These are phyloP conservation scores for Lithophane socia DNA, from an alignment of 2,888 invertebrate genomes.

Conservation along the genomic window DNA sequence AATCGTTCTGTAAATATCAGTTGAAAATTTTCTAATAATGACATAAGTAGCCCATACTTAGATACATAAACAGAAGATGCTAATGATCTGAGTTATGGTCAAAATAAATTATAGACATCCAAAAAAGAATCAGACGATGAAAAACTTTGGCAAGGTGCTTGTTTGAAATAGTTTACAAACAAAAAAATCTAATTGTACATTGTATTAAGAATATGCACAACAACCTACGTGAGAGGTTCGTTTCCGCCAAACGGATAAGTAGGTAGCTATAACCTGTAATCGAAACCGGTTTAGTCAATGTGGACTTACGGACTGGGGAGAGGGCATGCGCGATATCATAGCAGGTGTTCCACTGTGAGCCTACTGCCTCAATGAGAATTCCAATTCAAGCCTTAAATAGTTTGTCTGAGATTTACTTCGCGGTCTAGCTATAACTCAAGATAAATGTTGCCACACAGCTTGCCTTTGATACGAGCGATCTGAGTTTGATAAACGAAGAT, in stretches of 20 bases:
- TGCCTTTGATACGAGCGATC: slow-evolving; percentile 47
- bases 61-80: slow-evolving; percentile 31
- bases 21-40: slow-evolving; percentile 66
- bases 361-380: slow-evolving; percentile 89
- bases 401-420: slow-evolving; percentile 80
- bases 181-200: slow-evolving; percentile 62
- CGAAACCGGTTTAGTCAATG: slow-evolving; percentile 89
- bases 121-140: slow-evolving; percentile 21
- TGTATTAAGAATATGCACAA: slow-evolving; percentile 79
- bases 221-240: slow-evolving; percentile 82
- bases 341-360: slow-evolving; percentile 88
- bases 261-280: slow-evolving; percentile 89
- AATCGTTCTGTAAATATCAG: slow-evolving; percentile 84
- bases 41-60: slow-evolving; percentile 47
- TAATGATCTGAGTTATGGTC: slow-evolving; percentile 11
- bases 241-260: slow-evolving; percentile 89
- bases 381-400: slow-evolving; percentile 84
- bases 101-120: slow-evolving; percentile 42
- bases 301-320: slow-evolving; percentile 87
- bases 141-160: slow-evolving; percentile 37
- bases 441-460: slow-evolving; percentile 63
- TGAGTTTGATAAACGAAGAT: slow-evolving; percentile 51
- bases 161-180: slow-evolving; percentile 56
- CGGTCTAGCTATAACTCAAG: slow-evolving; percentile 62
- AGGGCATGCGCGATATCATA: slow-evolving; percentile 88